Percentiles rank a stretch among this genome's conserved stretches.
Evolutionary conservation across 1,140 invertebrate species (phyloP).

Genomic region (Musca vetustissima): DNA sequence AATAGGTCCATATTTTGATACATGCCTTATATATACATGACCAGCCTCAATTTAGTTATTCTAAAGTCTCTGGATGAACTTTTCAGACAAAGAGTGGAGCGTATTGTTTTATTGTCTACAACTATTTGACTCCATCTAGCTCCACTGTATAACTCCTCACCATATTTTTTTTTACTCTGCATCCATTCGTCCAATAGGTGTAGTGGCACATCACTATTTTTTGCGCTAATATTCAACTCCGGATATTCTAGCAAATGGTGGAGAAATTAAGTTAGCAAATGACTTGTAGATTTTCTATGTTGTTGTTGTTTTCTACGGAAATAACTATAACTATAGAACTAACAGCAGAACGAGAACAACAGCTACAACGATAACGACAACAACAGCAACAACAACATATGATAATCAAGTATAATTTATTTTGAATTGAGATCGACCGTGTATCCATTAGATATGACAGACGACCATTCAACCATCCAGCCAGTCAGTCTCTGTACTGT

Average conservation of each 20-base stretch:
- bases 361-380: constrained; percentile 12
- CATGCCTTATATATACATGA: no score
- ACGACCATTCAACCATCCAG: no score
- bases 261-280: constrained; percentile 54
- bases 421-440: constrained; percentile 44
- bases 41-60: no score
- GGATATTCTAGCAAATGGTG: constrained; percentile 4
- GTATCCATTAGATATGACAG: constrained; percentile 30
- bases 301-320: constrained; percentile 12
- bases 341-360: constrained; percentile 27
- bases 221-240: background rate
- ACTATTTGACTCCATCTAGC: no score
- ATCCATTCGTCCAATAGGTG: background rate
- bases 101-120: no score
- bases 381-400: constrained; percentile 34
- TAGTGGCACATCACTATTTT: background rate
- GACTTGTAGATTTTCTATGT: constrained; percentile 47
- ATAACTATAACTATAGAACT: constrained; percentile 32
- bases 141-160: no score
- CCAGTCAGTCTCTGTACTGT: background rate
- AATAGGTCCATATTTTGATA: no score
- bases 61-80: no score
- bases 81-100: no score
- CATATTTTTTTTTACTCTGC: no score
- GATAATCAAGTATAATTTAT: constrained; percentile 56